Evolutionary conservation across 2,797 vertebrate species (phyloP).

Genomic region (Scarus forsteni): DNA sequence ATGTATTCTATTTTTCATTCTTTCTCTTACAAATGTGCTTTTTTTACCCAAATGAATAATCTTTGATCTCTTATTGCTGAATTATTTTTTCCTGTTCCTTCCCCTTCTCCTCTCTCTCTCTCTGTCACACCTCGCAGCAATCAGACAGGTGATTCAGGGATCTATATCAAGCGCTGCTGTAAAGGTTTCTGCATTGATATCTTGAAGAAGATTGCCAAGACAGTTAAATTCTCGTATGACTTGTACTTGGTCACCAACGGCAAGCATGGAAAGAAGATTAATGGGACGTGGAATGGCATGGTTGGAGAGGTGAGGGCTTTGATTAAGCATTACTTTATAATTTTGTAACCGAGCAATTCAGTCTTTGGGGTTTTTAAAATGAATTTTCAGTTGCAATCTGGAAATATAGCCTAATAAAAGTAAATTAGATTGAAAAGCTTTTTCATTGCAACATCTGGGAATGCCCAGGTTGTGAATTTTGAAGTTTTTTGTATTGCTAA

Average conservation of each 20-base stretch:
- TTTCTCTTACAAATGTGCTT: neutral
- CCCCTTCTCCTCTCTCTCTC: neutral
- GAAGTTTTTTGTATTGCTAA: no score
- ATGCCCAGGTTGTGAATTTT: no score
- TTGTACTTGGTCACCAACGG: constrained; percentile 99
- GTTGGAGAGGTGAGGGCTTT: constrained; percentile 91
- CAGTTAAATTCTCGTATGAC: constrained; percentile 97
- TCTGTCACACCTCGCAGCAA: constrained; percentile 82
- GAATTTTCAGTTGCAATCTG: no score
- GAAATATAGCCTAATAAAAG: no score
- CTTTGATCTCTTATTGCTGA: neutral
- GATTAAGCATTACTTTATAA: no score
- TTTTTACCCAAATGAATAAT: neutral
- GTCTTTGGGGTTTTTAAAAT: no score
- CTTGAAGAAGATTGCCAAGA: constrained; percentile 98
- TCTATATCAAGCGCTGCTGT: constrained; percentile 99
- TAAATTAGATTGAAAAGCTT: no score
- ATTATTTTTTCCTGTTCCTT: neutral
- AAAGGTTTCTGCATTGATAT: constrained; percentile 99
- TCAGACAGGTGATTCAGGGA: constrained; percentile 94
- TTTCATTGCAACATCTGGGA: no score
- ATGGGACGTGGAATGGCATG: constrained; percentile 98
- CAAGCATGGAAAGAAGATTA: constrained; percentile 98
- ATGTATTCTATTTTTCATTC: neutral
- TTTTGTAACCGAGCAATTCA: no score